Evolutionary conservation across 2,797 vertebrate genomes (phyloP).

Genomic region (Dipus sagitta): DNA sequence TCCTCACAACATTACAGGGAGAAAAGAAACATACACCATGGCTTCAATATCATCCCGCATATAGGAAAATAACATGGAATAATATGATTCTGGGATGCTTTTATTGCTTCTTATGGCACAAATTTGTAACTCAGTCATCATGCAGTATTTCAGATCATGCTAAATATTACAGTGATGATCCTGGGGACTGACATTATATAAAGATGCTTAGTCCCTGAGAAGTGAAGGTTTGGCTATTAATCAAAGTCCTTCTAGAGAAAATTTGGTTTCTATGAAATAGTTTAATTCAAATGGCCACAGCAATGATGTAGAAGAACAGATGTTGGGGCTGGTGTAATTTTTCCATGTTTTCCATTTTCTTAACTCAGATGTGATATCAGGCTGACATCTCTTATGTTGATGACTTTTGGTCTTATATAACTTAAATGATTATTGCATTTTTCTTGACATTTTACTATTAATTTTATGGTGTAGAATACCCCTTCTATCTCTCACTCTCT

Average conservation of each 20-base stretch:
- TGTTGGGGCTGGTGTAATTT: neutral
- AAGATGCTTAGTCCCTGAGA: neutral
- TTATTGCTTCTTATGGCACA: conserved; percentile 44
- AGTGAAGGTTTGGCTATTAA: neutral
- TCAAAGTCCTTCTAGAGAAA: conserved; percentile 27
- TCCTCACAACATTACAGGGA: conserved; percentile 50
- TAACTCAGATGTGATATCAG: neutral
- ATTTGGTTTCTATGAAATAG: neutral
- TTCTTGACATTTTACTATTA: conserved; percentile 29
- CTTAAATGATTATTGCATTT: conserved; percentile 8
- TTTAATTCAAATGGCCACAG: neutral
- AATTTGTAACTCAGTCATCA: conserved; percentile 53
- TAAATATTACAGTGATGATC: conserved; percentile 59
- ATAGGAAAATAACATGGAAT: conserved; percentile 41
- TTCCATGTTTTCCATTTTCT: conserved; percentile 1
- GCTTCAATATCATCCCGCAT: conserved; percentile 53
- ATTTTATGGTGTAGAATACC: neutral
- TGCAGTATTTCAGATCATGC: conserved; percentile 15
- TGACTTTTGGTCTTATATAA: conserved; percentile 30
- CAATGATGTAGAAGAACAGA: neutral
- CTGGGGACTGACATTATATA: conserved; percentile 12
- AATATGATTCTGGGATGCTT: conserved; percentile 57
- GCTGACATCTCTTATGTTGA: neutral
- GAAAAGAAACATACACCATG: conserved; percentile 63
- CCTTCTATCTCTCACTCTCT: neutral